Conservation (phyloP, 1,140 invertebrate genomes). For the Belonocnema kinseyi region DNA sequence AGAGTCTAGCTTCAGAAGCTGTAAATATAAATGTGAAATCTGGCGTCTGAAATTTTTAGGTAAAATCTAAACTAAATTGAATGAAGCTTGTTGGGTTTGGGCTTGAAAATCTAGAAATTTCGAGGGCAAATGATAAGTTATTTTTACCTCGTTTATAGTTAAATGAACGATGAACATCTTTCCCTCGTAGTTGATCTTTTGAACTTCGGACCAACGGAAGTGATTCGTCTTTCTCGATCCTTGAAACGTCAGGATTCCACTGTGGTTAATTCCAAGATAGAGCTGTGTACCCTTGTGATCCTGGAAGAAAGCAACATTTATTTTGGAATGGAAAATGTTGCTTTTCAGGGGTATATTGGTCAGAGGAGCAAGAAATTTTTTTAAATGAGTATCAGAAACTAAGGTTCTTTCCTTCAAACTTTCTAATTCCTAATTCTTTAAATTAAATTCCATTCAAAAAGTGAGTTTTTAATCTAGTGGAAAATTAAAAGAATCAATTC, state of each 20-base stretch:
- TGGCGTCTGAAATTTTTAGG: neutral
- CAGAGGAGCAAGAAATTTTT: no score
- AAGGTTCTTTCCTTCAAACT: no score
- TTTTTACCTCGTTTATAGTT: slow-evolving; percentile 81
- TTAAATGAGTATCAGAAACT: no score
- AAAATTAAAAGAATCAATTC: no score
- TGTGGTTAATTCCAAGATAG: slow-evolving; percentile 96
- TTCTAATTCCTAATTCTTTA: no score
- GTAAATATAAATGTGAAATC: neutral
- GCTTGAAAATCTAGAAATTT: no score
- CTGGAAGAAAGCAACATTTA: slow-evolving; percentile 74
- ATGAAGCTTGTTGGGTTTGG: no score
- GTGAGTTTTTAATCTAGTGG: no score
- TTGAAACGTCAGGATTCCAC: slow-evolving; percentile 96
- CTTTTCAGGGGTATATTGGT: no score
- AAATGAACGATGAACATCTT: slow-evolving; percentile 98
- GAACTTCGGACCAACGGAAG: slow-evolving; percentile 96
- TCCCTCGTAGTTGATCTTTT: slow-evolving; percentile 98
- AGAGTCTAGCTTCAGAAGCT: slow-evolving; percentile 3
- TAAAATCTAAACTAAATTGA: no score
- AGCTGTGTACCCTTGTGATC: slow-evolving; percentile 92
- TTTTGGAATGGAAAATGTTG: neutral
- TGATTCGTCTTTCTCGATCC: slow-evolving; percentile 94
- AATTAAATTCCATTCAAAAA: no score
- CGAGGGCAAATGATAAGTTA: neutral